These are phyloP conservation scores for Tetraodon nigroviridis DNA, from an alignment of 2,113 vertebrate genomes.

Conservation along the genomic window DNA sequence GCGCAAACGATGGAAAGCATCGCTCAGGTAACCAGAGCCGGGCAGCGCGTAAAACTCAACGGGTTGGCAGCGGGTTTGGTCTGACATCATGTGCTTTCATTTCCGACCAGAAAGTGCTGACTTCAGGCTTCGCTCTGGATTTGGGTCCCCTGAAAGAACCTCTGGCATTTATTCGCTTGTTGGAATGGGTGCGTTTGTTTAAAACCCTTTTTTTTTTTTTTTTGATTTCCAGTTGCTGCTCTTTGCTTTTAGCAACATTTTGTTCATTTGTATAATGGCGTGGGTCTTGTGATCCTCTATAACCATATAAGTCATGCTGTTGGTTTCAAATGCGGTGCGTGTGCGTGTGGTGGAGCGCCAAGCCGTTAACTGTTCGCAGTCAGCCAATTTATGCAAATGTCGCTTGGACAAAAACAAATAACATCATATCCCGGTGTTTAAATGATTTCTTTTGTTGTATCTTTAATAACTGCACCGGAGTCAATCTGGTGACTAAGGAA, in stretches of 20 bases:
- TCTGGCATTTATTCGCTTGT: slow-evolving; percentile 86
- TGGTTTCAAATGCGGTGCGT: slow-evolving; percentile 12
- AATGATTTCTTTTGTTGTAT: no score
- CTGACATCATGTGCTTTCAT: background rate
- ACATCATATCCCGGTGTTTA: background rate
- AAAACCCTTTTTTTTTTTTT: background rate
- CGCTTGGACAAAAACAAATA: no score
- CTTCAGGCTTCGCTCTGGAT: slow-evolving; percentile 70
- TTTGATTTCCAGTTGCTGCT: no score
- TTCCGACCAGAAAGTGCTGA: slow-evolving; percentile 62
- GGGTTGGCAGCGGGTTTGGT: background rate
- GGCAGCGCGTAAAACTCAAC: background rate
- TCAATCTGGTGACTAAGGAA: background rate
- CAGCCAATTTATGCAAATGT: no score
- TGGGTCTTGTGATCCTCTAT: slow-evolving; percentile 49
- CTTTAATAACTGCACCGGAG: no score
- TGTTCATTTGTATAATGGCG: slow-evolving; percentile 23
- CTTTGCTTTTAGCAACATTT: background rate
- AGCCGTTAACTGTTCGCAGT: no score
- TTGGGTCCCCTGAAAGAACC: slow-evolving; percentile 85
- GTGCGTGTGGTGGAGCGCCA: background rate
- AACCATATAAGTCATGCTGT: slow-evolving; percentile 2
- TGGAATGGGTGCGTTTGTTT: slow-evolving; percentile 85
- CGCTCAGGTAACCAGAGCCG: slow-evolving; percentile 55
- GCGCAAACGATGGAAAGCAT: slow-evolving; percentile 51